Conservation (phyloP, 1,140 invertebrate genomes). For the Paralvinella palmiformis region DNA sequence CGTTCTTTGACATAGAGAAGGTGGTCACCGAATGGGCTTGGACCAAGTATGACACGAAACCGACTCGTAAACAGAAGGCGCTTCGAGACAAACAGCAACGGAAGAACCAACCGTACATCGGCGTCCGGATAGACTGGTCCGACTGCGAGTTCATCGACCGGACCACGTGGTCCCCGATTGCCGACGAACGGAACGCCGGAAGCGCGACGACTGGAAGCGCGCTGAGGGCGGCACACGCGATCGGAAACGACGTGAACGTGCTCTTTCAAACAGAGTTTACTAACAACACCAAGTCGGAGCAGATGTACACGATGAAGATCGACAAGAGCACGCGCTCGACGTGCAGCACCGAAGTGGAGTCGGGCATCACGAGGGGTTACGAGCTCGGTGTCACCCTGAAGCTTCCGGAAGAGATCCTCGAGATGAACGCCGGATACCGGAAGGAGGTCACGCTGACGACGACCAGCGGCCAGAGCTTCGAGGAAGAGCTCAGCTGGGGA, state of each 20-base stretch:
- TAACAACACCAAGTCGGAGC: no score
- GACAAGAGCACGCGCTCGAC: conserved; percentile 49
- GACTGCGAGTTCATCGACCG: not conserved
- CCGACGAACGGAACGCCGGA: not conserved
- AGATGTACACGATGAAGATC: conserved; percentile 54
- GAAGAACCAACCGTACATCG: not conserved
- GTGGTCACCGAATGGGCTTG: not conserved
- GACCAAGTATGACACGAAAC: not conserved
- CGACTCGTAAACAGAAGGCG: not conserved
- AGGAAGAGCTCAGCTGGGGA: conserved; percentile 51
- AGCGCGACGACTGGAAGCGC: no score
- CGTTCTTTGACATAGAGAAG: not conserved
- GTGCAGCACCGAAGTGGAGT: conserved; percentile 41
- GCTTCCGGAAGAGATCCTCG: conserved; percentile 50
- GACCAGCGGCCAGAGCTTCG: conserved; percentile 46
- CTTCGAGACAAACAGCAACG: not conserved
- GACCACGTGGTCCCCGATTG: not conserved
- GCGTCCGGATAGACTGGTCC: not conserved
- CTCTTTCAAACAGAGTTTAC: no score
- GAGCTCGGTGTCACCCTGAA: conserved; percentile 51
- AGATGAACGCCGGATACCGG: conserved; percentile 52
- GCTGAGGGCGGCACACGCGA: no score
- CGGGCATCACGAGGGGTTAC: conserved; percentile 52
- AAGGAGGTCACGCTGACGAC: conserved; percentile 51
- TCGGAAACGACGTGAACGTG: not conserved